Evolutionary conservation across 2,113 vertebrate genomes (phyloP).

Genomic region (Thamnaconus septentrionalis): DNA sequence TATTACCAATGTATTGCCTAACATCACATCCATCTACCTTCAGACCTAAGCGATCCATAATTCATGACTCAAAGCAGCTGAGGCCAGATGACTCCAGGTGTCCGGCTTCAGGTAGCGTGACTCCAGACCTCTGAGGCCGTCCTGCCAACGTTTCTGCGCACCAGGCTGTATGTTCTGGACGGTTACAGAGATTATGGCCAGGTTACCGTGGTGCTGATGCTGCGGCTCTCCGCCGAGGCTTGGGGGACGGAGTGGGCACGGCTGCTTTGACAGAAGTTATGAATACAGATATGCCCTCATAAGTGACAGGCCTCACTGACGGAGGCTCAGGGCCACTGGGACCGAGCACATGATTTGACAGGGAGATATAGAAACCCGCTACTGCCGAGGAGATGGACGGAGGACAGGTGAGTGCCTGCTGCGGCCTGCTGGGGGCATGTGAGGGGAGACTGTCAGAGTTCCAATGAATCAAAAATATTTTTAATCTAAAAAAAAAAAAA

Average conservation of each 20-base stretch:
- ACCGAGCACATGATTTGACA: conserved; percentile 45
- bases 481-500: not conserved
- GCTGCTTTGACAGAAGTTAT: conserved; percentile 64
- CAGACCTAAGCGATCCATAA: conserved; percentile 2
- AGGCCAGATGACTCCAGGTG: not conserved
- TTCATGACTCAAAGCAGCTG: conserved; percentile 1
- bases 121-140: conserved; percentile 11
- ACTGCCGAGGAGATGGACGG: conserved; percentile 27
- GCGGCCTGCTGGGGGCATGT: conserved; percentile 5
- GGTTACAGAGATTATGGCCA: conserved; percentile 36
- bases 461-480: not conserved
- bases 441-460: not conserved
- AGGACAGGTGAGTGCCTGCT: conserved; percentile 26
- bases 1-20: not conserved
- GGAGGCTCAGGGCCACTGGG: conserved; percentile 36
- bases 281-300: conserved; percentile 61
- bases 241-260: conserved; percentile 16
- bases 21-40: too few relatives aligned
- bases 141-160: conserved; percentile 1
- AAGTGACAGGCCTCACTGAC: conserved; percentile 52
- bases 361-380: conserved; percentile 42
- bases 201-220: conserved; percentile 21
- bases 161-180: conserved; percentile 22
- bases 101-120: conserved; percentile 1
- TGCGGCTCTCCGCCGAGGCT: conserved; percentile 16